A percentile compares a stretch with the other conserved stretches of the same genome.
Evolutionary conservation across 2,888 invertebrate genomes (phyloP).

Genomic region (Mimachlamys varia): DNA sequence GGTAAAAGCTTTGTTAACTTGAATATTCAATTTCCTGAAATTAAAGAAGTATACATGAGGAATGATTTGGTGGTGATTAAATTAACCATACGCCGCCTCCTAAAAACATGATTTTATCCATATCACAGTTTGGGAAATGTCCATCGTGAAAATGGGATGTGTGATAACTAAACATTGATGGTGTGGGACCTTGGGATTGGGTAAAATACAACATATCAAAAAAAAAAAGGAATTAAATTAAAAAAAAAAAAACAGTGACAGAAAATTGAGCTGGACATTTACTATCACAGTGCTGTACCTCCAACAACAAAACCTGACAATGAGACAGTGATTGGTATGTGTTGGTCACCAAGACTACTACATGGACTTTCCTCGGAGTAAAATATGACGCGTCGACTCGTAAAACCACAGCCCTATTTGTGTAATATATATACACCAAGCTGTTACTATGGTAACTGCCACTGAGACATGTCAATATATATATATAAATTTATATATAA

Average conservation of each 20-base stretch:
- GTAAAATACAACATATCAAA: slow-evolving; percentile 31
- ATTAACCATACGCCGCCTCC: background rate
- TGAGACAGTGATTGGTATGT: background rate
- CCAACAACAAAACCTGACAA: background rate
- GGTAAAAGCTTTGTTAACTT: background rate
- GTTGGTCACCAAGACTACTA: background rate
- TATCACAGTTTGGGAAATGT: slow-evolving; percentile 27
- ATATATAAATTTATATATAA: slow-evolving; percentile 24
- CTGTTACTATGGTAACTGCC: slow-evolving; percentile 31
- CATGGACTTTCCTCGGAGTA: slow-evolving; percentile 9
- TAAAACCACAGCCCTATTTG: background rate
- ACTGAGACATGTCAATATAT: slow-evolving; percentile 27
- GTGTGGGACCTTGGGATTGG: slow-evolving; percentile 23
- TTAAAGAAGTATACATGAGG: background rate
- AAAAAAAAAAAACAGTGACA: background rate
- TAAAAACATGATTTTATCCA: background rate
- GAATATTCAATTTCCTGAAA: background rate
- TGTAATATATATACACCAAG: background rate
- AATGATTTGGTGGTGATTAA: background rate
- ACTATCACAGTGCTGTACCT: slow-evolving; percentile 1
- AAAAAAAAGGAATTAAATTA: too few relatives aligned
- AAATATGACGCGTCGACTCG: background rate
- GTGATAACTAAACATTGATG: slow-evolving; percentile 8
- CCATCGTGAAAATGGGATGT: background rate
- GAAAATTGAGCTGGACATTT: slow-evolving; percentile 1